Conservation (phyloP, 2,888 invertebrate species). For the Platerodrilus igneus region DNA sequence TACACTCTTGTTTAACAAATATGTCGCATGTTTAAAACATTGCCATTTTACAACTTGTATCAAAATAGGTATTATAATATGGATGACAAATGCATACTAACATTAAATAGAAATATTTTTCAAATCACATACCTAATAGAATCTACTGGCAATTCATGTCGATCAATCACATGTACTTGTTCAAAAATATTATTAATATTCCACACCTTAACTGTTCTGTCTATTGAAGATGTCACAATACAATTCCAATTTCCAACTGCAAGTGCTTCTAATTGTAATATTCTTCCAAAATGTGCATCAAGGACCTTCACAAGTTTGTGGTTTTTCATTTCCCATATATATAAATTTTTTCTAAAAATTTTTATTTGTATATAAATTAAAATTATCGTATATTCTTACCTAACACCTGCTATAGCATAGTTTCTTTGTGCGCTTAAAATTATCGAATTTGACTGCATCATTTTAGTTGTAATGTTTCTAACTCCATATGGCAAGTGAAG, state of each 20-base stretch:
- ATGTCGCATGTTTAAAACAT: too few species aligned
- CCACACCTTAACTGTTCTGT: constrained; percentile 98
- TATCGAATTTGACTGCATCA: constrained; percentile 85
- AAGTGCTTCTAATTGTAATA: constrained; percentile 84
- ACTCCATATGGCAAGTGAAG: constrained; percentile 78
- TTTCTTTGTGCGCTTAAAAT: constrained; percentile 87
- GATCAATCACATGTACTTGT: constrained; percentile 91
- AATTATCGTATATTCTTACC: constrained; percentile 47
- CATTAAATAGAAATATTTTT: background rate
- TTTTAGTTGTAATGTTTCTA: constrained; percentile 87
- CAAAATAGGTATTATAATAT: too few species aligned
- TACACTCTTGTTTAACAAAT: too few species aligned
- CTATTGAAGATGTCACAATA: constrained; percentile 94
- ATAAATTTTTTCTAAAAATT: constrained; percentile 69
- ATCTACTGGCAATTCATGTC: constrained; percentile 93
- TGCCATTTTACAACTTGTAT: background rate
- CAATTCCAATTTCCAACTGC: constrained; percentile 89
- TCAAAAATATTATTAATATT: constrained; percentile 98
- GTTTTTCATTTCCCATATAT: constrained; percentile 86
- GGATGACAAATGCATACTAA: background rate
- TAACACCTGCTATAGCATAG: constrained; percentile 92
- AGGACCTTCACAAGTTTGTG: constrained; percentile 82
- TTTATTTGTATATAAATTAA: constrained; percentile 3
- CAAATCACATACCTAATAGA: constrained; percentile 64
- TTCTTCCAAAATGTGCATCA: constrained; percentile 95